A percentile compares a stretch with the other conserved stretches of the same genome.
phyloP scores from a whole-genome alignment of 2,113 vertebrate species.

The Pyrgilauda ruficollis region DNA sequence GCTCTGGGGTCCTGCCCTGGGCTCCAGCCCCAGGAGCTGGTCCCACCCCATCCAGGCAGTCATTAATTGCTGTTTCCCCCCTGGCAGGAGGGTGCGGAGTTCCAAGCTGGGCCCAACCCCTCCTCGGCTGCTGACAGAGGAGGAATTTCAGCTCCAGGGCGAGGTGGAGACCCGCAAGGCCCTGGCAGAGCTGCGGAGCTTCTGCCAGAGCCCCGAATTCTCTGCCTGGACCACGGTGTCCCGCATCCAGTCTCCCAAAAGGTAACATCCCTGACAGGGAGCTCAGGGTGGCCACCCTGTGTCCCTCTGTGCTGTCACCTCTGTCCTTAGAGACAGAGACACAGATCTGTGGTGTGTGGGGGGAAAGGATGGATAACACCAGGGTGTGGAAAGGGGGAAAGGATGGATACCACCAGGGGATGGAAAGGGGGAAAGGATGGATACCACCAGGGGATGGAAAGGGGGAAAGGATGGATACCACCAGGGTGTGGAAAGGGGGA shows the following conservation, averaged over 20 bases:
- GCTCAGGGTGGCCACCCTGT: accelerated
- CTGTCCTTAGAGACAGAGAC: neutral
- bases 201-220: constrained; percentile 88
- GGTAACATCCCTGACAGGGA: constrained; percentile 56
- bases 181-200: constrained; percentile 82
- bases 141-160: constrained; percentile 86
- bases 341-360: accelerated
- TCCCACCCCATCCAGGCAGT: neutral
- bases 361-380: neutral
- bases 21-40: neutral
- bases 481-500: too few species aligned
- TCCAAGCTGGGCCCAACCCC: constrained; percentile 69
- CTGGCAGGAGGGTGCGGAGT: constrained; percentile 76
- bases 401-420: too few species aligned
- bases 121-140: constrained; percentile 86
- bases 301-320: neutral
- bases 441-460: too few species aligned
- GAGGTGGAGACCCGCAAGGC: constrained; percentile 87
- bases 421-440: too few species aligned
- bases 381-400: too few species aligned
- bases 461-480: too few species aligned
- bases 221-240: constrained; percentile 86
- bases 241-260: constrained; percentile 90
- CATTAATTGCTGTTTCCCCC: neutral
- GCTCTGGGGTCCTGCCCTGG: neutral